Conservation (phyloP, 2,888 invertebrate genomes). For the Amphipoea lucens region DNA sequence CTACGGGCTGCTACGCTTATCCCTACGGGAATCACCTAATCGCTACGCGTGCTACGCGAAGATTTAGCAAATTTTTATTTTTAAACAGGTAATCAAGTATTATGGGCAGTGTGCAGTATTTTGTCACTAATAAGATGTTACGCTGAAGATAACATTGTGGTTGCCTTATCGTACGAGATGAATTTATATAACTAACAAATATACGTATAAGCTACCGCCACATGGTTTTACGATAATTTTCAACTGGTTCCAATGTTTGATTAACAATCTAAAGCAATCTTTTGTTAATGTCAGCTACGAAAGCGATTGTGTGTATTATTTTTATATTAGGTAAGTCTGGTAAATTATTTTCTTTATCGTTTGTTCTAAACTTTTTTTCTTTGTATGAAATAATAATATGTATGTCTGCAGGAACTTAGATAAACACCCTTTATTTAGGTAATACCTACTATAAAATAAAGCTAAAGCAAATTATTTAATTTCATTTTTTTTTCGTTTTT, state of each 20-base stretch:
- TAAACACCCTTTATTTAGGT: neutral
- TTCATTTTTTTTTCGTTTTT: neutral
- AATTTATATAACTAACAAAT: constrained; percentile 50
- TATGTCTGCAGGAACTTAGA: neutral
- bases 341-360: constrained; percentile 1
- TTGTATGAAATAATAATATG: neutral
- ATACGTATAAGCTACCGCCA: constrained; percentile 32
- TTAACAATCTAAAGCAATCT: constrained; percentile 23
- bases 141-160: constrained; percentile 45
- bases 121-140: constrained; percentile 41
- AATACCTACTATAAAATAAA: too few relatives aligned
- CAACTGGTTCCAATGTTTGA: constrained; percentile 33
- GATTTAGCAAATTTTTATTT: neutral
- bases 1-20: constrained; percentile 36
- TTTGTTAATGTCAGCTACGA: constrained; percentile 5
- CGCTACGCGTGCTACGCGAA: neutral
- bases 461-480: too few relatives aligned
- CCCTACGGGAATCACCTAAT: constrained; percentile 28
- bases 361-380: neutral
- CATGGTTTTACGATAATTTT: constrained; percentile 37
- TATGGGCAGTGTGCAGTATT: constrained; percentile 4
- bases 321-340: neutral
- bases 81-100: neutral
- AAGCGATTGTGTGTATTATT: neutral
- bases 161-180: constrained; percentile 49